Evolutionary conservation across 2,113 vertebrate genomes (phyloP).

Genomic region (Pampusana beccarii): DNA sequence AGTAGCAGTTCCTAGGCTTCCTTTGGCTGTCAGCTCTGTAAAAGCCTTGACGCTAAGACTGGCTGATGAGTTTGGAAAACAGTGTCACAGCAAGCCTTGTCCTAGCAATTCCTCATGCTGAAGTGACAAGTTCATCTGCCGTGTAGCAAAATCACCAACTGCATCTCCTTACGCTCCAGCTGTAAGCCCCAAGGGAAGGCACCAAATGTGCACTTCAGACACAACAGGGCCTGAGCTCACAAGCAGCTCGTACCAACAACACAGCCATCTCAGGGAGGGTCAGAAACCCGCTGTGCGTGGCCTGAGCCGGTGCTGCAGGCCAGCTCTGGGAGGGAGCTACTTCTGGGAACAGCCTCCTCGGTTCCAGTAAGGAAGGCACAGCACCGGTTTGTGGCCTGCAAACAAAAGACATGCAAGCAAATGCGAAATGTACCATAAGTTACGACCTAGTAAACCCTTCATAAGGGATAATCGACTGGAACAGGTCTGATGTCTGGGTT

Average conservation of each 20-base stretch:
- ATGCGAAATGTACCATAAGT: background rate
- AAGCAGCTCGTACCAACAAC: fast-evolving
- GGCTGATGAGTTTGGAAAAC: background rate
- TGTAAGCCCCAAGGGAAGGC: background rate
- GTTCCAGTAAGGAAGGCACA: background rate
- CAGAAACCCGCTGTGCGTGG: background rate
- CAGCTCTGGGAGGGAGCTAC: background rate
- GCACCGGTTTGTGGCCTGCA: background rate
- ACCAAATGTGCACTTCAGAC: background rate
- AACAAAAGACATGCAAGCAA: background rate
- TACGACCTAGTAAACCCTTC: background rate
- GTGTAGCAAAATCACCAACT: background rate
- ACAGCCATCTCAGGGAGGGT: background rate
- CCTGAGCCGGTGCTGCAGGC: fast-evolving
- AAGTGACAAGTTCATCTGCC: background rate
- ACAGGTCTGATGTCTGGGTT: background rate
- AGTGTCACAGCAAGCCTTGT: background rate
- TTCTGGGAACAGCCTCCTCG: background rate
- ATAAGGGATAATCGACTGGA: background rate
- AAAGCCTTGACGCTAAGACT: background rate
- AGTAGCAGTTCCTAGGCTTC: background rate
- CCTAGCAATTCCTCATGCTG: background rate
- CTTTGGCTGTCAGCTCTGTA: background rate
- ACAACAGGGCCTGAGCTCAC: background rate
- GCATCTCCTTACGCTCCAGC: background rate